Conservation (phyloP, 2,113 vertebrate species). For the Corynorhinus townsendii region DNA sequence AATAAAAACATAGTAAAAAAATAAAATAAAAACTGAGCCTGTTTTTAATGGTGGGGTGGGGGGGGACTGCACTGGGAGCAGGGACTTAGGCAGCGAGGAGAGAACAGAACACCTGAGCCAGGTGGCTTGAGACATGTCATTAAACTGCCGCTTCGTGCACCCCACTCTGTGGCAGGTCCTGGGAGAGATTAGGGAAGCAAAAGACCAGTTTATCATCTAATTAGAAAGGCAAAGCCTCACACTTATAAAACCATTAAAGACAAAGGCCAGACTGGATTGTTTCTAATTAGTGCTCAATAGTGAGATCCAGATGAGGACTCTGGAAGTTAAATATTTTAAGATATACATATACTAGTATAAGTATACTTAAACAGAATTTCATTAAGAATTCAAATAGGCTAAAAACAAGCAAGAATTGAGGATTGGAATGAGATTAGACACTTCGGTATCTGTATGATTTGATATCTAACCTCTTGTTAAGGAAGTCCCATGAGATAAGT, state of each 20-base stretch:
- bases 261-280: conserved; percentile 18
- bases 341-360: neutral
- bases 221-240: conserved; percentile 39
- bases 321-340: conserved; percentile 55
- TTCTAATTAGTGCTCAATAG: conserved; percentile 33
- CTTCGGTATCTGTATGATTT: neutral
- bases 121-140: neutral
- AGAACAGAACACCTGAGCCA: neutral
- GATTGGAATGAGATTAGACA: neutral
- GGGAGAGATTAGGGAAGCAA: neutral
- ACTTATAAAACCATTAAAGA: conserved; percentile 52
- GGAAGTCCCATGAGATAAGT: neutral
- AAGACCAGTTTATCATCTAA: conserved; percentile 36
- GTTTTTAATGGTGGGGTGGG: neutral
- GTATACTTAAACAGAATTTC: neutral
- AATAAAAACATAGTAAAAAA: too few relatives aligned
- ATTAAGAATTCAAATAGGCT: conserved; percentile 32
- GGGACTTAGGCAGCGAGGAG: neutral
- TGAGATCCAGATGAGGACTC: neutral
- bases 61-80: neutral
- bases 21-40: neutral
- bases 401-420: conserved; percentile 17
- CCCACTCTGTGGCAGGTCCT: neutral
- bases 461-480: neutral
- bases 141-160: neutral